Evolutionary conservation across 2,888 invertebrate genomes (phyloP), one percentile per base, ranked within the genome.

Genomic region (Drosophila recens): DNA sequence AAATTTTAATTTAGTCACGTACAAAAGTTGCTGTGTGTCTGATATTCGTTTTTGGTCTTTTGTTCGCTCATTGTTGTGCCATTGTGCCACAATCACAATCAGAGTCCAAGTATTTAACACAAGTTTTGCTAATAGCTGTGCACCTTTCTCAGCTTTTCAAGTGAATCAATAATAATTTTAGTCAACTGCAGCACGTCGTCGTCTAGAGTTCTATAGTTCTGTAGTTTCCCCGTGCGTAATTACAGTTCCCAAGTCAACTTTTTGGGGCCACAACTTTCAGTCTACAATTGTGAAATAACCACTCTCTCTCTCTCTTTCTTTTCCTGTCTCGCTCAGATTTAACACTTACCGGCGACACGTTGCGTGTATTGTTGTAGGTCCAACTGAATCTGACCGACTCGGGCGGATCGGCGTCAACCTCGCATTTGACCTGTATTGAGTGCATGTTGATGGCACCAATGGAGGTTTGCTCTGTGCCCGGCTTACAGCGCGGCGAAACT

Each of bases 351-450:
- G 96, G 96, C 67, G 96, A 93, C 57, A 97, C 96, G 90, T 96
- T 96, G 75, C 94, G 94, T 36, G 96, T 96, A 33, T 96, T 96
- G 91, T 97, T 97, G 91, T 96, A 97, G 11, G 97, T 97, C 97
- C 97, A 97, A 80, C 96, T 96, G 92, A 97, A 97, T 82, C 95
- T 94, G 40, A 96, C 93, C 0, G 94, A 94, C 59, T 95, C 95
- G 17, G 94, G 94, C 0, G 97, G 96, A 49, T 96, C 95, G 0
- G 97, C 96, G 73, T 96, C 95, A 57, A 98, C 96, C 73, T 97
- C 96, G 91, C 98, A 97, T 58, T 95, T 94, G 9, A 97, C 95
- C 59, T 95, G 94, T 56, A 97, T 94, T 57, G 95, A 95, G 67
- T 96, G 96, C 78, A 95, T 95, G 42, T 95, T 95, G 27, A 96